A percentile compares a stretch with the other conserved stretches of the same genome.
phyloP scores from a whole-genome alignment of 2,113 vertebrate genomes.

The Anarrhichthys ocellatus region DNA sequence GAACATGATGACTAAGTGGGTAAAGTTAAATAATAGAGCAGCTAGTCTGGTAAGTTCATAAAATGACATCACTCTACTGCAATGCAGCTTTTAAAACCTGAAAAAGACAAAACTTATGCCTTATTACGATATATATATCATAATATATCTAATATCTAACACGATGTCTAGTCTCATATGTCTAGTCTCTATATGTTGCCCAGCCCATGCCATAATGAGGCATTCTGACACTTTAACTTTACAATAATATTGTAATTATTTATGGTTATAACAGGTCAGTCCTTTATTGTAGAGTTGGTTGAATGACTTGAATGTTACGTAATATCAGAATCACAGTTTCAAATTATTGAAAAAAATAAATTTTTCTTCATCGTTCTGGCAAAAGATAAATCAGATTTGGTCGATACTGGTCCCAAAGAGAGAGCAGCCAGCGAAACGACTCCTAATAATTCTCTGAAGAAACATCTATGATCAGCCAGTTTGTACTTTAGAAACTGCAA shows the following conservation, averaged over 20 bases:
- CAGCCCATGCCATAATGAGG: background rate
- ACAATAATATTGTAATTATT: background rate
- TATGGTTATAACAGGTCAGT: background rate
- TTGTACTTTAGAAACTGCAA: background rate
- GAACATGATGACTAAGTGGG: background rate
- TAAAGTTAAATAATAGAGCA: background rate
- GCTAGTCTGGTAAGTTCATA: background rate
- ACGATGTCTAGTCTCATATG: background rate
- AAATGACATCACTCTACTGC: background rate
- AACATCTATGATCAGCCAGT: background rate
- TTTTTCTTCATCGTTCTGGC: background rate
- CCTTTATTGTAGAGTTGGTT: background rate
- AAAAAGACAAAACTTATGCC: background rate
- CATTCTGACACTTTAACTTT: background rate
- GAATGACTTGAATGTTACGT: too few relatives aligned
- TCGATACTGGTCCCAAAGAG: background rate
- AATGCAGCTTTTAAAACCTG: background rate
- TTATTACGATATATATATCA: background rate
- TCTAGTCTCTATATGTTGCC: too few relatives aligned
- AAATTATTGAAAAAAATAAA: background rate
- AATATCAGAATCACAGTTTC: too few relatives aligned
- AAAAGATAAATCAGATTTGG: background rate
- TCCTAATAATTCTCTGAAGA: background rate
- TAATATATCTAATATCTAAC: background rate
- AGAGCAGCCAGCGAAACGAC: background rate